Base-by-base conservation (phyloP, 2,797 vertebrate genomes). In the Pangasius mekongensis region DNA sequence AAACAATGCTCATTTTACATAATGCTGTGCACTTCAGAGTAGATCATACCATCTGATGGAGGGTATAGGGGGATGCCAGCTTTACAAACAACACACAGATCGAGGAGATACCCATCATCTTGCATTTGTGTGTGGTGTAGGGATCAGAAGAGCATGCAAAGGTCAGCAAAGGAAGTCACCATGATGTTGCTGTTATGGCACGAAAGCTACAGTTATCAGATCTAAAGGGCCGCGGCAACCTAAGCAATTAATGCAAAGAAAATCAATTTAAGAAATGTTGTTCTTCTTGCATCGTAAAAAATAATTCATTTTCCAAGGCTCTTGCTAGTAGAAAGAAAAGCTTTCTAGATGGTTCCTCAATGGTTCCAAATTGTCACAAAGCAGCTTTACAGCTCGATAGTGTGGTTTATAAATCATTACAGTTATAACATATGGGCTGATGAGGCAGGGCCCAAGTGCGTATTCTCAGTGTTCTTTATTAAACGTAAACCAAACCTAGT, bases 51-150 rank as follows among this genome's bases (percentile, higher is more conserved):
- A 89, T 89, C 87, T 86, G 86, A 87, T 89, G 81, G 47, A 11
- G 52, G 49, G 13, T 49, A n/a, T 62, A 54, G 74, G 90, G 89
- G 90, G 87, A 90, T 87, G 81, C 89, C 89, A 87, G 39, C 56
- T 18, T 87, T 87, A 88, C 87, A 89, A 82, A 85, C 69, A 85
- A 85, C 27, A 86, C 86, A 73, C 36, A 56, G 52, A 90, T 85
- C 56, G 69, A 90, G 87, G 87, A 90, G 84, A 90, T 90, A 87
- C 85, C 89, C 88, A 82, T 78, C 3, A 2, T 13, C 81, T 90
- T 81, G 86, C 87, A 90, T 90, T 91, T 89, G 33, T 69, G 82
- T 87, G 74, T 60, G 33, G 27, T 80, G 87, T 49, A 47, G 16
- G 66, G 73, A 82, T 74, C 86, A 87, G 30, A n/a, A 86, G 43